Evolutionary conservation across 2,113 vertebrate genomes (phyloP).

Genomic region (Alethe diademata): DNA sequence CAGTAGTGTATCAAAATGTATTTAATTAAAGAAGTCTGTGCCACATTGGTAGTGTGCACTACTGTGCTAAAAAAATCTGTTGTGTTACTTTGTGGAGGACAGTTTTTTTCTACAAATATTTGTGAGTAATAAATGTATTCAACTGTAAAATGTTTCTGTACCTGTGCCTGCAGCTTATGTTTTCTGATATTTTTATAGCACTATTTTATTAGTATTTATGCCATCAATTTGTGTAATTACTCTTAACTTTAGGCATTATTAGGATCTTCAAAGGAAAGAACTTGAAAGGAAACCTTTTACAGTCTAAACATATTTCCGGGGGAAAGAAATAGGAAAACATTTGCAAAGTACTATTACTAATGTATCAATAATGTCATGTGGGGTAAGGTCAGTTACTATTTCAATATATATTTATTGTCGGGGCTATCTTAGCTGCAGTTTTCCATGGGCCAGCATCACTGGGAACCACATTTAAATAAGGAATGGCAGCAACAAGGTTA

Average conservation of each 20-base stretch:
- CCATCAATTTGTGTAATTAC: slow-evolving; percentile 60
- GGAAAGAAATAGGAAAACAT: background rate
- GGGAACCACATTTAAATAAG: background rate
- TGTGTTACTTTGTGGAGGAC: background rate
- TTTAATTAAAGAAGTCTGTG: slow-evolving; percentile 59
- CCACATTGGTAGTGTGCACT: background rate
- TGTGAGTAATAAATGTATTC: background rate
- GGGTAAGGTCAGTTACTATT: background rate
- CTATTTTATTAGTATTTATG: slow-evolving; percentile 60
- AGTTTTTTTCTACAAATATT: background rate
- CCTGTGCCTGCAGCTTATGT: background rate
- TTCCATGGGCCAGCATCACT: background rate
- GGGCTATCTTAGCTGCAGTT: background rate
- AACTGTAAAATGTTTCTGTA: background rate
- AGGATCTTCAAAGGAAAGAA: slow-evolving; percentile 45
- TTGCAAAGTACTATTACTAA: background rate
- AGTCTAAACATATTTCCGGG: slow-evolving; percentile 22
- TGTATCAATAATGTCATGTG: background rate
- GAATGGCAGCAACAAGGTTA: background rate
- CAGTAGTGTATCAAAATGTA: slow-evolving; percentile 80
- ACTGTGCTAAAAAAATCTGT: slow-evolving; percentile 7
- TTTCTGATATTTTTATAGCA: slow-evolving; percentile 52
- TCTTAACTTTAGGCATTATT: slow-evolving; percentile 57
- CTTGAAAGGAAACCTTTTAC: slow-evolving; percentile 51
- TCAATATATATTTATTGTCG: background rate